Base-by-base conservation (phyloP, 2,113 vertebrate genomes). In the Chaenocephalus aceratus region DNA sequence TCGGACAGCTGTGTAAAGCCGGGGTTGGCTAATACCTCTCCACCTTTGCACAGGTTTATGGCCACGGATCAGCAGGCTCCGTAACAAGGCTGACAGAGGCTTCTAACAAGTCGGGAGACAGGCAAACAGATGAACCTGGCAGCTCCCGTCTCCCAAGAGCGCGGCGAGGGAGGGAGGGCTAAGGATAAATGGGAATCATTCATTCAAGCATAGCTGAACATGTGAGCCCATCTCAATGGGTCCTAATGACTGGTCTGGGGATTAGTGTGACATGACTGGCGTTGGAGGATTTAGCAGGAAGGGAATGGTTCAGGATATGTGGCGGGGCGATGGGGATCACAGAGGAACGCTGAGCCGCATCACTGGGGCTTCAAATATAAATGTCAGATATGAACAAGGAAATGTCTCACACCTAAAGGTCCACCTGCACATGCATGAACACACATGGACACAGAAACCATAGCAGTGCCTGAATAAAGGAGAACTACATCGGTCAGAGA, bases 81-180 rank as follows among this genome's bases (percentile, higher is more conserved):
- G 82, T 91, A 89, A 89, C 90, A 83, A 88, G 90, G 82, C 84
- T 79, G 86, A 90, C 89, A 76, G 79, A 71, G 79, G 84, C 77
- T 64, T 84, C 85, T 76, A 88, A 91, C 84, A 70, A 87, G 86
- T 84, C 79, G 51, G 81, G 74, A 88, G 84, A 85, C 77, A 46
- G 73, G 77, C 71, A 68, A 77, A 86, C 77, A 74, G 67, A 82
- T 63, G 73, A 84, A 82, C 51, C 82, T 61, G 85, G 79, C 85
- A 84, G 86, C 79, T 78, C 75, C 66, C 34, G 83, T 88, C 84
- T 85, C 76, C 26, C 10, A 62, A 80, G 77, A 80, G 79, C 60
- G 63, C 51, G 9, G 49, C 5, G 73, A 51, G 51, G 36, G 48
- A 4, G 16, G 60, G 54, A 15, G 75, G 30, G 51, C 2, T 18